These are phyloP conservation scores for Ctenoplectra terminalis DNA, from an alignment of 1,140 invertebrate genomes.

Conservation along the genomic window DNA sequence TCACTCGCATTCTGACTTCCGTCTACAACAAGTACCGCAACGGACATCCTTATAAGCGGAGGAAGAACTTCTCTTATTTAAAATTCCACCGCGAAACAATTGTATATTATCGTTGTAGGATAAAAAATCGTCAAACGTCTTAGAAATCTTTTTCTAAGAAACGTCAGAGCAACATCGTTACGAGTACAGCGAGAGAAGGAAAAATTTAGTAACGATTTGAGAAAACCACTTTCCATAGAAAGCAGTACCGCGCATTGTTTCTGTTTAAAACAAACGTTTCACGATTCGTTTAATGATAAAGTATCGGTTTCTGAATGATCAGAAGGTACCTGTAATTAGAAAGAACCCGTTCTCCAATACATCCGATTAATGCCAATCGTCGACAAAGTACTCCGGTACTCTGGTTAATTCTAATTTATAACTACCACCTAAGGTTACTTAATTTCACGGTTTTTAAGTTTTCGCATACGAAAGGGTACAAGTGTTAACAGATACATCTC, in stretches of 20 bases:
- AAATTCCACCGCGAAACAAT: background rate
- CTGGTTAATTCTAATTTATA: no score
- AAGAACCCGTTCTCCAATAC: background rate
- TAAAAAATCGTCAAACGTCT: background rate
- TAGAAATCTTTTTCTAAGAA: background rate
- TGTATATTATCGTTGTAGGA: background rate
- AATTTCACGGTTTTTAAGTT: background rate
- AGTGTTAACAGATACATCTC: no score
- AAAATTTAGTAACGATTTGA: background rate
- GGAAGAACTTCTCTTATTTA: background rate
- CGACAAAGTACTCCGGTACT: background rate
- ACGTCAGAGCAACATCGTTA: background rate
- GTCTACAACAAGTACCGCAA: background rate
- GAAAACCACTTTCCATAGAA: slow-evolving; percentile 17
- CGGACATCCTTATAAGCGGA: slow-evolving; percentile 4
- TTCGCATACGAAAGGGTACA: background rate
- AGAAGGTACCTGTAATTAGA: background rate
- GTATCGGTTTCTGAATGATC: background rate
- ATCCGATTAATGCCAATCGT: slow-evolving; percentile 3
- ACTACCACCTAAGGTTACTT: background rate
- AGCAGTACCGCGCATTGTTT: background rate
- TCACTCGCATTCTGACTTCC: background rate
- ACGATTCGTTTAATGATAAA: background rate
- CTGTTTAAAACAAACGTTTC: background rate
- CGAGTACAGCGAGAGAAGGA: background rate